phyloP scores from a whole-genome alignment of 2,888 invertebrate species.

The Drosophila tripunctata region DNA sequence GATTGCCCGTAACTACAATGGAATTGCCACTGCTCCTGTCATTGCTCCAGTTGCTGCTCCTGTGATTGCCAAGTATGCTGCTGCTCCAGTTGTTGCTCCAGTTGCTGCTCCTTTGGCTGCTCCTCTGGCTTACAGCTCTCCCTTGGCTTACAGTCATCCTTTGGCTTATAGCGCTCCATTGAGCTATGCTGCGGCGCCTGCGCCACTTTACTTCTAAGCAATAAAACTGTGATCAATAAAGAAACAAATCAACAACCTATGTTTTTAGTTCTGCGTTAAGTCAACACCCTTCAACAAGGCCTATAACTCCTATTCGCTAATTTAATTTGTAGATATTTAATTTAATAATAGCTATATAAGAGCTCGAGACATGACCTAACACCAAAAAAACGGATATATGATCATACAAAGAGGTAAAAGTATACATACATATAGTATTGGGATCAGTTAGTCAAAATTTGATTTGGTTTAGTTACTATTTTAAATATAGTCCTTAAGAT shows the following conservation, averaged over 20 bases:
- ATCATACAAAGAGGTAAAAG: too few species aligned
- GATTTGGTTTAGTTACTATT: too few species aligned
- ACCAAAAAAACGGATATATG: too few species aligned
- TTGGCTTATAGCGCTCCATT: not conserved
- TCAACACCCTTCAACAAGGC: too few species aligned
- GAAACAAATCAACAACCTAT: not conserved
- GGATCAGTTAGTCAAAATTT: too few species aligned
- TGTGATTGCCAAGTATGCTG: slow-evolving; percentile 34
- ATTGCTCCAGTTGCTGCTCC: slow-evolving; percentile 58
- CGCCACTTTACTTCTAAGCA: slow-evolving; percentile 30
- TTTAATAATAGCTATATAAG: too few species aligned
- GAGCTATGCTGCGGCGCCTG: slow-evolving; percentile 22
- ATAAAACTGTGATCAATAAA: slow-evolving; percentile 3
- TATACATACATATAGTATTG: too few species aligned
- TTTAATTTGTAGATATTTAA: too few species aligned
- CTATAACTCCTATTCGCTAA: too few species aligned
- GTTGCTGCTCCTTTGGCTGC: slow-evolving; percentile 24
- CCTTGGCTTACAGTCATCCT: slow-evolving; percentile 5
- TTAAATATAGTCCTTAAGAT: too few species aligned
- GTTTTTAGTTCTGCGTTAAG: too few species aligned
- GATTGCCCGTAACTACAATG: slow-evolving; percentile 74
- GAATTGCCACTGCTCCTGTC: slow-evolving; percentile 65
- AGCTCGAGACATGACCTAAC: too few species aligned
- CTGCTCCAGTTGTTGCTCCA: slow-evolving; percentile 39
- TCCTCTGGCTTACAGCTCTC: slow-evolving; percentile 25